Evolutionary conservation across 2,888 invertebrate genomes (phyloP), one percentile per base, ranked within the genome.

Genomic region (Lithophane socia): DNA sequence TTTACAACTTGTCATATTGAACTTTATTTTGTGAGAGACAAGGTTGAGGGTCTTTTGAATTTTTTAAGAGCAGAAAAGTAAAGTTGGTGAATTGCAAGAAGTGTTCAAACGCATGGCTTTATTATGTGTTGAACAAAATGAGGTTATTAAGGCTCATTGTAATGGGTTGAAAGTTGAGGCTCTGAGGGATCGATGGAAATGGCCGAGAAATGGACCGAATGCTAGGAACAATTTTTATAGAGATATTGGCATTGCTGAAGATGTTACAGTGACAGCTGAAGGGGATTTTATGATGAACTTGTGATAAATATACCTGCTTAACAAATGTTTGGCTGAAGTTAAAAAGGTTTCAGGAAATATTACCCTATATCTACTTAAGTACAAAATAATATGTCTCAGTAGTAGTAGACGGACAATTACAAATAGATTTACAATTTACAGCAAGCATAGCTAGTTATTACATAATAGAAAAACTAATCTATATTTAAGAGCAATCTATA

Each of bases 121-220:
- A 95, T 94, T 93, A 95, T 91, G 94, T 94, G 94, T 92, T 93
- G 93, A 92, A 92, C 91, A 90, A 93, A 94, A 94, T 94, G 92
- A 92, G 92, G 92, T 91, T 92, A 93, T 94, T 94, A 93, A 91
- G 92, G 91, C 89, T 89, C 60, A 91, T 91, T 89, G 91, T 89
- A 90, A 90, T 89, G 86, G 88, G 89, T 82, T 80, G 80, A 88
- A 88, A 88, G 85, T 87, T 78, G 84, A 83, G 78, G 86, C 82
- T 83, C 69, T 78, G 64, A 83, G 74, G 80, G 82, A 83, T 80
- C 83, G 83, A 87, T 80, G 82, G 75, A 70, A 77, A 75, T 18
- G 13, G 21, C n/a, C 47, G 68, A 72, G 67, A 75, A 75, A 73
- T 75, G 47, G 73, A 70, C 44, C 63, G 42, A 65, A 73, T 75